phyloP scores from a whole-genome alignment of 2,888 invertebrate species.

The Cephonodes hylas region DNA sequence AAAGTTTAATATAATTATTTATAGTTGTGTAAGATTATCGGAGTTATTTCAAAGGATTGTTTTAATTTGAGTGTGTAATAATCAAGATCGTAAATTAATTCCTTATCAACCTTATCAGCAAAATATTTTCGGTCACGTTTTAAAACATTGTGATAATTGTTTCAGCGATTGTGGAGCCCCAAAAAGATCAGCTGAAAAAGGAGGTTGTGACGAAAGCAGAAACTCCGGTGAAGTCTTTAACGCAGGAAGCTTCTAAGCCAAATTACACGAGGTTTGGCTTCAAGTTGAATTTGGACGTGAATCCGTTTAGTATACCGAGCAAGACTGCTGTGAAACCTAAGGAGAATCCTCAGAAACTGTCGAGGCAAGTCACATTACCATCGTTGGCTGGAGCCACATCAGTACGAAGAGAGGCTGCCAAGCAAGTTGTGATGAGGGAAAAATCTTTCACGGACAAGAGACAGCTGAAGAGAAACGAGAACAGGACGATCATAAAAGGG shows the following conservation, averaged over 20 bases:
- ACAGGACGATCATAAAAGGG: conserved; percentile 80
- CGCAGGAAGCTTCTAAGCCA: conserved; percentile 30
- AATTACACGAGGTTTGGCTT: conserved; percentile 76
- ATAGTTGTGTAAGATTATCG: too few relatives aligned
- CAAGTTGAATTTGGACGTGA: conserved; percentile 64
- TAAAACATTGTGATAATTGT: background rate
- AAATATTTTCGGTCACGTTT: background rate
- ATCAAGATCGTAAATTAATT: background rate
- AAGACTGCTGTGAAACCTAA: conserved; percentile 28
- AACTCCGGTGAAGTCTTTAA: conserved; percentile 38
- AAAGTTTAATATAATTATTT: too few relatives aligned
- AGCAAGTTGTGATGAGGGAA: conserved; percentile 60
- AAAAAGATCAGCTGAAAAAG: conserved; percentile 30
- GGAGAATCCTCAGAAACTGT: conserved; percentile 35
- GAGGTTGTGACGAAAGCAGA: conserved; percentile 22
- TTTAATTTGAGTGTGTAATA: too few relatives aligned
- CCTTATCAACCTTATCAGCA: background rate
- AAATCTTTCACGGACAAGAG: conserved; percentile 60
- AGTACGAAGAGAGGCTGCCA: conserved; percentile 47
- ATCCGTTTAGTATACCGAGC: conserved; percentile 59
- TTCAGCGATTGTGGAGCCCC: conserved; percentile 30
- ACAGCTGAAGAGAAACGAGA: conserved; percentile 54
- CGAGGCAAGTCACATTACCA: conserved; percentile 38
- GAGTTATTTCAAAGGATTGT: too few relatives aligned
- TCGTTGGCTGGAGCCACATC: conserved; percentile 50